Evolutionary conservation across 2,113 vertebrate species (phyloP).

Genomic region (Rhabdomys dilectus): DNA sequence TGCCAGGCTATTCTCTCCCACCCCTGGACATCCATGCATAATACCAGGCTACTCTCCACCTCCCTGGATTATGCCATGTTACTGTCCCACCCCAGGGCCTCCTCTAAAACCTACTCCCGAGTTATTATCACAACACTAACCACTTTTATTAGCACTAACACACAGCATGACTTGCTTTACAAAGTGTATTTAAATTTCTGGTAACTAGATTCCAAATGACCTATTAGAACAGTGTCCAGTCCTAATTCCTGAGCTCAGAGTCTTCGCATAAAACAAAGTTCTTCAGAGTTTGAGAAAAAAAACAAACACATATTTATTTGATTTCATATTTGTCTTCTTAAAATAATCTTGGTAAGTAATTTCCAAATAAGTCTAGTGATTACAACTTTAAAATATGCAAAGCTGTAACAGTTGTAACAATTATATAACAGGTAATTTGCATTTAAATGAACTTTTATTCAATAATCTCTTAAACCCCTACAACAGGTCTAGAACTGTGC

Average conservation of each 20-base stretch:
- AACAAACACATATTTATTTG: not conserved
- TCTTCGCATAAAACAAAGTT: not conserved
- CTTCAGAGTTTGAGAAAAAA: conserved; percentile 27
- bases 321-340: conserved; percentile 42
- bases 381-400: conserved; percentile 55
- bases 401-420: not conserved
- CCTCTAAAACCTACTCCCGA: not conserved
- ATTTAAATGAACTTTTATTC: conserved; percentile 29
- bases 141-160: not conserved
- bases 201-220: conserved; percentile 45
- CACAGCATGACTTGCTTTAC: conserved; percentile 18
- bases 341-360: conserved; percentile 48
- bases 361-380: conserved; percentile 44
- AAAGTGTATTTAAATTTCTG: conserved; percentile 55
- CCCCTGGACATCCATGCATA: not conserved
- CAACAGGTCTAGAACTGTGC: not conserved
- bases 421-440: not conserved
- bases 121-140: not conserved
- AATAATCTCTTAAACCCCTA: not conserved
- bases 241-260: conserved; percentile 45
- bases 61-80: not conserved
- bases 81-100: not conserved
- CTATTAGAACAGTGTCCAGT: conserved; percentile 36
- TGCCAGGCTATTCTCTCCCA: not conserved
- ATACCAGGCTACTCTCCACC: not conserved